These are phyloP conservation scores for Blera fallax DNA, from an alignment of 2,888 invertebrate genomes.

Conservation along the genomic window DNA sequence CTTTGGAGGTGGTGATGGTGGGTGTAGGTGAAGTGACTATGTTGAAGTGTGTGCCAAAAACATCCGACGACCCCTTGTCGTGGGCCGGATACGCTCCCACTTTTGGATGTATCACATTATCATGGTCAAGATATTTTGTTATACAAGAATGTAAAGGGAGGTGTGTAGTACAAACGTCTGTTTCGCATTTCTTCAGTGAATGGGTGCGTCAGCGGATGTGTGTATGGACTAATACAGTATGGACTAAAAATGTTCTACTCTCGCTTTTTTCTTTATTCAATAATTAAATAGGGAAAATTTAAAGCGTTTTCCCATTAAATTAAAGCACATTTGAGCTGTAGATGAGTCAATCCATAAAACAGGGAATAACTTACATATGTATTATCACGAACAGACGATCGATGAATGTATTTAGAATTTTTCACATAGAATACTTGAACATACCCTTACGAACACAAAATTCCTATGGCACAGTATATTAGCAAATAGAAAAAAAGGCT, in stretches of 20 bases:
- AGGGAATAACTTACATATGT: no score
- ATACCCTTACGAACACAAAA: no score
- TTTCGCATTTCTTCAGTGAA: not conserved
- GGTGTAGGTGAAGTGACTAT: not conserved
- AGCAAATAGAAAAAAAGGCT: no score
- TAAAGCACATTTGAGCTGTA: no score
- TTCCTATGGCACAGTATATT: no score
- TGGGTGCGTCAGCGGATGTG: not conserved
- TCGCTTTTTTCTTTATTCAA: no score
- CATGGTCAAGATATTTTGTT: not conserved
- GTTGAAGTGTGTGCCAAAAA: conserved; percentile 37
- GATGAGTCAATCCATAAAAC: no score
- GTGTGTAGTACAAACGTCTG: not conserved
- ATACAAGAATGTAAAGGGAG: not conserved
- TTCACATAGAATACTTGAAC: no score
- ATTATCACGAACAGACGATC: no score
- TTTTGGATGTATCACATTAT: not conserved
- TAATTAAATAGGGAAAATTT: no score
- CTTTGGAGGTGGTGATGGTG: not conserved
- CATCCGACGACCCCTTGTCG: not conserved
- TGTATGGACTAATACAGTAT: not conserved
- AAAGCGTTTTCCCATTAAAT: no score
- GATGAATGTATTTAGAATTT: no score
- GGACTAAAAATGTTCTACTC: not conserved
- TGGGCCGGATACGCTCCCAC: not conserved